Base-by-base conservation (phyloP, 1,140 invertebrate species). In the Propsilocerus akamusi region DNA sequence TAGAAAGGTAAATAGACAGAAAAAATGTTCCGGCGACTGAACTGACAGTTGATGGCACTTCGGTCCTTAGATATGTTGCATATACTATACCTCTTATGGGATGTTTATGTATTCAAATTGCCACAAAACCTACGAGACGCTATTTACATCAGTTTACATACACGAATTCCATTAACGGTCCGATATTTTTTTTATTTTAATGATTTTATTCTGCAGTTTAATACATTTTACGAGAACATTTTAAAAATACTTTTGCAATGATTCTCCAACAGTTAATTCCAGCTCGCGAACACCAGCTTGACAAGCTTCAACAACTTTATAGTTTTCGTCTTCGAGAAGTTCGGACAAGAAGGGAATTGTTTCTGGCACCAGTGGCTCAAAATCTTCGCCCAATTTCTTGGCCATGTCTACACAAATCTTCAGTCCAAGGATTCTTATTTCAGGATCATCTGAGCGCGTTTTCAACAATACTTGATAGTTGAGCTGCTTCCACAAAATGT, bases 401-500 rank as follows among this genome's bases (percentile, higher is more conserved):
- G 80, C 83, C 41, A 87, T 76, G 51, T 80, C 75, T 14, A 80
- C 75, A 55, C 86, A 61, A 51, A 72, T 72, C 51, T 79, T 71
- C 26, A 85, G 65, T 2, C 76, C 71, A 24, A 70, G 56, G 7
- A 79, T 70, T 53, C 65, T 68, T 48, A 79, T 73, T 53, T 73
- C 69, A 1, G 81, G 68, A 48, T 78, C 76, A 55, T 75, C 72
- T 57, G 86, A 78, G 54, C 86, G 75, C 0, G 87, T 88, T 67
- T 94, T 95, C 37, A 94, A 68, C 14, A 94, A 66, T 48, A 92
- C 78, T 65, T 93, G 86, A 65, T 91, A 88, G 59, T 92, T 88
- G 3, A 95, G 66, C 55, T 83, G 76, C 61, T 92, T 92, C 78
- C 90, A 93, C 3, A 89, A 60, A 0, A 81, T 75, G 61, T 94